A percentile compares a stretch with the other conserved stretches of the same genome.
Evolutionary conservation across 2,113 vertebrate species (phyloP).

Genomic region (Muntiacus reevesi): DNA sequence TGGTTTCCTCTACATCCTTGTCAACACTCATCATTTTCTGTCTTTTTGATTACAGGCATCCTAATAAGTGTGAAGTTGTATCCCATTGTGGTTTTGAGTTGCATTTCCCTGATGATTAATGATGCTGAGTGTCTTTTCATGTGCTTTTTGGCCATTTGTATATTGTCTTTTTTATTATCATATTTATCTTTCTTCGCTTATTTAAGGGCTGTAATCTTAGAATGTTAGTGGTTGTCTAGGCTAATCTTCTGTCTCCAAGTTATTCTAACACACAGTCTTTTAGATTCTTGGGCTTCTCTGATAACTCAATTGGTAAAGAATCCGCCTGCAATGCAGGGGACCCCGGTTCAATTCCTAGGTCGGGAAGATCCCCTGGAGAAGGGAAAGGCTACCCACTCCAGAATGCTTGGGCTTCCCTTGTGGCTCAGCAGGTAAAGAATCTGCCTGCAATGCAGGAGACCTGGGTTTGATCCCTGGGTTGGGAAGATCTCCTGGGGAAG

Average conservation of each 20-base stretch:
- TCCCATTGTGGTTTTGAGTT: neutral
- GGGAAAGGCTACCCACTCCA: neutral
- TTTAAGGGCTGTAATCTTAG: neutral
- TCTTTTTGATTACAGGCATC: neutral
- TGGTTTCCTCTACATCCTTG: neutral
- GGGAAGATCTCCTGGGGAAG: neutral
- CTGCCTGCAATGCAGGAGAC: neutral
- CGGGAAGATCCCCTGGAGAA: neutral
- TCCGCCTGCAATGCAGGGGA: neutral
- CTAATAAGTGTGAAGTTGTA: neutral
- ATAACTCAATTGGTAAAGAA: neutral
- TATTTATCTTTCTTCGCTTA: neutral
- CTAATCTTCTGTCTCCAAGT: neutral
- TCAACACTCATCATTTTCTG: neutral
- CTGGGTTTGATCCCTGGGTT: neutral
- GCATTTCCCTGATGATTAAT: neutral
- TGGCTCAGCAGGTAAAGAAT: neutral
- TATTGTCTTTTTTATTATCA: neutral
- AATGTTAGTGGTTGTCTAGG: neutral
- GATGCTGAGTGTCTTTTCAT: neutral
- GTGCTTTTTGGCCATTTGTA: neutral
- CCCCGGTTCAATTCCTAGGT: neutral
- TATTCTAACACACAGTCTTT: neutral
- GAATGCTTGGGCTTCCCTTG: neutral
- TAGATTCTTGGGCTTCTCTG: neutral